These are phyloP conservation scores for Xyrichtys novacula DNA, from an alignment of 2,797 vertebrate species.

Conservation along the genomic window DNA sequence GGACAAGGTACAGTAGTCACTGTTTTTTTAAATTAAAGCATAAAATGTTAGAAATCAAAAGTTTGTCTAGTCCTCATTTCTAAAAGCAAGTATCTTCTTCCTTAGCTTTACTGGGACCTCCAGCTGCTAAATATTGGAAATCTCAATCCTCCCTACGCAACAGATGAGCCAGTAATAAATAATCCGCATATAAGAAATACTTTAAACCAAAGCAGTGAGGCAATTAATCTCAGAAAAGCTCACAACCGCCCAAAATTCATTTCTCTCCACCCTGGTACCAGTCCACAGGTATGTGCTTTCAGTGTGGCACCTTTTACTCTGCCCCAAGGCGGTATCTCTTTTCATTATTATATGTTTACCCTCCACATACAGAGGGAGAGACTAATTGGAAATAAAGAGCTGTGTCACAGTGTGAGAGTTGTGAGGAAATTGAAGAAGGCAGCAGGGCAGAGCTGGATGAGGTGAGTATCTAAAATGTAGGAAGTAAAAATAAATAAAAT, in stretches of 20 bases:
- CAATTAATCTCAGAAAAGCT: neutral
- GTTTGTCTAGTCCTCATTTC: neutral
- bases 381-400: slow-evolving; percentile 4
- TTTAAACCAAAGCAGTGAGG: slow-evolving; percentile 22
- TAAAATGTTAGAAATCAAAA: neutral
- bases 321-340: neutral
- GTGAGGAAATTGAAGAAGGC: slow-evolving; percentile 69
- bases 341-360: slow-evolving; percentile 1
- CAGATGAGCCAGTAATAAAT: neutral
- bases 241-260: slow-evolving; percentile 12
- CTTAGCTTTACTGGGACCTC: slow-evolving; percentile 83
- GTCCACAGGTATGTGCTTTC: slow-evolving; percentile 34
- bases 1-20: slow-evolving; percentile 66
- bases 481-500: too few species aligned
- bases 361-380: slow-evolving; percentile 21
- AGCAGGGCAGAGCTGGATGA: slow-evolving; percentile 73
- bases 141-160: slow-evolving; percentile 29
- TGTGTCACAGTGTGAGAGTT: slow-evolving; percentile 2
- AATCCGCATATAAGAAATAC: slow-evolving; percentile 12
- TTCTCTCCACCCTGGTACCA: neutral
- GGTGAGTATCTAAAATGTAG: slow-evolving; percentile 49
- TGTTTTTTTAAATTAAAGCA: neutral
- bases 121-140: slow-evolving; percentile 77
- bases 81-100: slow-evolving; percentile 16
- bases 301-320: neutral